Conservation (phyloP, 2,113 vertebrate genomes). For the Salvelinus alpinus region DNA sequence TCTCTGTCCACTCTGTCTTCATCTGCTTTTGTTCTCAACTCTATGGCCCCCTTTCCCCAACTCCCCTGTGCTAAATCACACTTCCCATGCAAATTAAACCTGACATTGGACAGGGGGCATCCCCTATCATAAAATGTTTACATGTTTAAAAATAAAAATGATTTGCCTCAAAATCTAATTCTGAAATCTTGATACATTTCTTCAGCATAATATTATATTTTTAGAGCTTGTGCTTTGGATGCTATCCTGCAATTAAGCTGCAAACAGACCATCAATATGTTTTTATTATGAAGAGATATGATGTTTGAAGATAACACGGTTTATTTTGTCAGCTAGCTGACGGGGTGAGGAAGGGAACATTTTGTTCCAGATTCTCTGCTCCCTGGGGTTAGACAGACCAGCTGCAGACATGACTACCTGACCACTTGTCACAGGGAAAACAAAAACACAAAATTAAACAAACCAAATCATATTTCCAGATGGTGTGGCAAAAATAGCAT, state of each 20-base stretch:
- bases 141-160: not conserved
- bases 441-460: not conserved
- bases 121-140: not conserved
- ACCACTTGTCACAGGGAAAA: not conserved
- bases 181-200: not conserved
- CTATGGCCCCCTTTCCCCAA: not conserved
- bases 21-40: not conserved
- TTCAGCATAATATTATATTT: not conserved
- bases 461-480: not conserved
- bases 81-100: not conserved
- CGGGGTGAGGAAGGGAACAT: not conserved
- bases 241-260: constrained; percentile 41
- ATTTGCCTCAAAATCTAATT: not conserved
- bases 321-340: no score
- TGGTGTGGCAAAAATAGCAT: not conserved
- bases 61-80: not conserved
- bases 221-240: not conserved
- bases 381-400: not conserved
- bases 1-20: not conserved
- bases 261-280: constrained; percentile 25
- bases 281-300: constrained; percentile 25
- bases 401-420: not conserved
- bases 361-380: not conserved
- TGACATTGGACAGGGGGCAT: no score
- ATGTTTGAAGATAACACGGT: not conserved